These are phyloP conservation scores for Hesperophylax magnus DNA, from an alignment of 1,140 invertebrate species.

Conservation along the genomic window DNA sequence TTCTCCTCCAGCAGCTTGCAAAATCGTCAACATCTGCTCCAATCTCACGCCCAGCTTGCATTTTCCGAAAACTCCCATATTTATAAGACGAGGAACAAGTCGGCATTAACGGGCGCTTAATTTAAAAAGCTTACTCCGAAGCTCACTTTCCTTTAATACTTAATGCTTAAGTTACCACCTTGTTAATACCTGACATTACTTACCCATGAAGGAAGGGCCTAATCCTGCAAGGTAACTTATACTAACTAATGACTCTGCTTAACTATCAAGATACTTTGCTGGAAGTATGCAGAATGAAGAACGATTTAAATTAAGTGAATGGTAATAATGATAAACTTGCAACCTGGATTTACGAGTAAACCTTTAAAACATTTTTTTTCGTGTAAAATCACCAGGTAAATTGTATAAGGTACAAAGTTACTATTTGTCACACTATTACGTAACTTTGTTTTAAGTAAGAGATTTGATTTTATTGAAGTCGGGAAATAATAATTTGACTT, in stretches of 20 bases:
- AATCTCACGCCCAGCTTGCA: constrained; percentile 7
- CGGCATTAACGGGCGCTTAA: constrained; percentile 39
- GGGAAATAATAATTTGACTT: no score
- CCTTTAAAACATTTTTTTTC: no score
- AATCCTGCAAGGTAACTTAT: constrained; percentile 44
- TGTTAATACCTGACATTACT: constrained; percentile 57
- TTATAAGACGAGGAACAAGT: constrained; percentile 16
- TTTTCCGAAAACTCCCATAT: not conserved
- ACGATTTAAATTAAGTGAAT: not conserved
- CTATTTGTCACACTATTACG: no score
- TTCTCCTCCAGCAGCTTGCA: not conserved
- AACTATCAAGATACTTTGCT: not conserved
- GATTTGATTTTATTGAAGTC: no score
- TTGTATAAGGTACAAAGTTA: no score
- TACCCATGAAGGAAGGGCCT: constrained; percentile 33
- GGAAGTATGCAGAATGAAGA: not conserved
- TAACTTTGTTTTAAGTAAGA: no score
- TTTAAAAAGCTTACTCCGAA: constrained; percentile 57
- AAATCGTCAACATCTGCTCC: constrained; percentile 14
- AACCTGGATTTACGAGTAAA: no score
- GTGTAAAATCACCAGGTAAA: no score
- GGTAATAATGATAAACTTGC: no score
- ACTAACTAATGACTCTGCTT: constrained; percentile 47
- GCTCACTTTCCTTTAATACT: constrained; percentile 51
- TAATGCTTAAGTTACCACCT: constrained; percentile 55